Evolutionary conservation across 2,797 vertebrate species (phyloP), one percentile per base, ranked within the genome.

Genomic region (Passerculus sandwichensis): DNA sequence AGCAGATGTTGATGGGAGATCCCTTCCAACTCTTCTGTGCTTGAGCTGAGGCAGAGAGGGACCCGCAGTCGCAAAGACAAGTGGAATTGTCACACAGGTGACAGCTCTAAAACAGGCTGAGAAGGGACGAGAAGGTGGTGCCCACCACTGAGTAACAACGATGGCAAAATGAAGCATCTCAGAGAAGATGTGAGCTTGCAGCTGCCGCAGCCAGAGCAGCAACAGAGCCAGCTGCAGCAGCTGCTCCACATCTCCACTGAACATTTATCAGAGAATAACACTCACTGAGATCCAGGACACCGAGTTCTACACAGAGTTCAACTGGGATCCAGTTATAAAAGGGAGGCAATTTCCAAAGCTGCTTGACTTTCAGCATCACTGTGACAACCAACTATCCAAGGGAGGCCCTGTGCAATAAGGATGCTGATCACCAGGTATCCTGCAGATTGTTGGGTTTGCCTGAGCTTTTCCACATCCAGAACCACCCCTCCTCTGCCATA

Each of bases 311-410:
- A 30, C 17, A 76, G 27, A 32, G 34, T 22, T 75, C 17, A 77
- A 0, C 13, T 27, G 34, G 48, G 40, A 69, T 21, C 47, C 60
- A 57, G 56, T n/a, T 45, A 60, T 21, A 74, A 71, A 67, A 73
- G 6, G 3, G 38, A 71, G 19, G 9, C 6, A 22, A 26, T 27
- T 76, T 65, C 51, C 53, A 74, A 67, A 75, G 50, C 25, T 50
- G 25, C 34, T 7, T 20, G 15, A 64, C 45, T 47, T 83, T 11
- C 36, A 64, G 50, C 54, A 53, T 22, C 57, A 10, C 62, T 25
- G 21, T 29, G 21, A 57, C 3, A 6, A 34, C 5, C 36, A 47
- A 2, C 9, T 8, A 10, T 13, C 16, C 0, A 3, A 65, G 74
- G 44, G 47, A 86, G 3, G 5, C 10, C 26, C 57, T 26, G 17